Conservation (phyloP, 37 sponge, comb jelly and placozoan genomes). For the Beroe ovata region DNA sequence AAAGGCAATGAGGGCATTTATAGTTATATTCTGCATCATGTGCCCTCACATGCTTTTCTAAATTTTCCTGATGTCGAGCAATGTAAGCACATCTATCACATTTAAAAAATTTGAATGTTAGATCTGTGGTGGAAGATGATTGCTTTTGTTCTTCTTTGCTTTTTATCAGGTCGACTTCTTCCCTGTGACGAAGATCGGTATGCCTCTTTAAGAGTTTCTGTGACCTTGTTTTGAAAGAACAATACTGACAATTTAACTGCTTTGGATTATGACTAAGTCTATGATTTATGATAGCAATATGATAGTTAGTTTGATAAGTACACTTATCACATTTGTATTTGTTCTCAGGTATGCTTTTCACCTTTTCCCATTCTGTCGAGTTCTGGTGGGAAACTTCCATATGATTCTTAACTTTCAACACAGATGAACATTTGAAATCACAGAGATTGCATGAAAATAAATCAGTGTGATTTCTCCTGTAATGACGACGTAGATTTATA, state of each 20-base stretch:
- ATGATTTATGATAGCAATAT: conserved; percentile 1
- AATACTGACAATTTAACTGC: conserved; percentile 3
- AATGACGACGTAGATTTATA: background rate
- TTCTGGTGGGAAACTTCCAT: background rate
- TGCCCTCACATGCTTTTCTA: conserved; percentile 10
- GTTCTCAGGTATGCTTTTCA: background rate
- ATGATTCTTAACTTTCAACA: background rate
- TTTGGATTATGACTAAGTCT: background rate
- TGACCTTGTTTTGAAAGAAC: conserved; percentile 1
- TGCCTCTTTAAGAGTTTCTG: background rate
- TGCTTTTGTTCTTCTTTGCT: background rate
- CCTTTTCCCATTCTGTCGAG: conserved; percentile 25
- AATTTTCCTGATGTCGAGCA: conserved; percentile 43
- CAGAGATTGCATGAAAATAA: conserved; percentile 6
- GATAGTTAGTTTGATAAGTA: background rate
- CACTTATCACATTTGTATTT: conserved; percentile 27
- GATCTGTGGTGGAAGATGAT: background rate
- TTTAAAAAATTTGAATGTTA: conserved; percentile 30
- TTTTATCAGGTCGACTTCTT: background rate
- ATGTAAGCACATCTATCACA: conserved; percentile 42
- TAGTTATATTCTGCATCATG: conserved; percentile 44
- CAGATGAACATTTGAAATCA: background rate
- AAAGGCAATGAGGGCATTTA: conserved; percentile 61
- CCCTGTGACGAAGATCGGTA: background rate
- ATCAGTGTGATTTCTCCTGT: conserved; percentile 18